Percentiles rank a stretch among this genome's conserved stretches.
These are phyloP conservation scores for Aspiorhynchus laticeps DNA, from an alignment of 2,113 vertebrate species.

Conservation along the genomic window DNA sequence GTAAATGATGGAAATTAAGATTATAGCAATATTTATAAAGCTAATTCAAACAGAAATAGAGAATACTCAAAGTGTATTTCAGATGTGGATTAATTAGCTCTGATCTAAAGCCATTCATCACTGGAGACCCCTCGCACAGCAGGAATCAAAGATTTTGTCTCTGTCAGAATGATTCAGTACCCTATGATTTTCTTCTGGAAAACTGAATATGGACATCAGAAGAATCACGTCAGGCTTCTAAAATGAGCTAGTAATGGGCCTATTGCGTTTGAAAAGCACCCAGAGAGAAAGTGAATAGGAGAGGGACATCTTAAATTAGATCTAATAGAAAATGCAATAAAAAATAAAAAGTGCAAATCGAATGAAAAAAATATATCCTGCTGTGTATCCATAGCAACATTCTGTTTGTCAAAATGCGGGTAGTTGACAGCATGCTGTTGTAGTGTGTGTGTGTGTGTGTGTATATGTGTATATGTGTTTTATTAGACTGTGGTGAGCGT, in stretches of 20 bases:
- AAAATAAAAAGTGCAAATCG: slow-evolving; percentile 22
- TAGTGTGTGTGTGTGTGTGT: background rate
- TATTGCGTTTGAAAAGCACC: slow-evolving; percentile 32
- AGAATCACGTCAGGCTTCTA: background rate
- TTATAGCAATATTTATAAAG: slow-evolving; percentile 31
- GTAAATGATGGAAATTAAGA: slow-evolving; percentile 16
- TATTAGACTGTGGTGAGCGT: background rate
- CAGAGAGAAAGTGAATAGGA: background rate
- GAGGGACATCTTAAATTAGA: slow-evolving; percentile 39
- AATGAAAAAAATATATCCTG: slow-evolving; percentile 17
- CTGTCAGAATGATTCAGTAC: slow-evolving; percentile 28
- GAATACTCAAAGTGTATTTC: slow-evolving; percentile 14
- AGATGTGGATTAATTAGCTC: slow-evolving; percentile 34
- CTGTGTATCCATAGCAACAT: slow-evolving; percentile 33
- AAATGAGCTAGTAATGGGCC: slow-evolving; percentile 25
- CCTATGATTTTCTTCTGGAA: background rate
- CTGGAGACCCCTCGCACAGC: slow-evolving; percentile 2
- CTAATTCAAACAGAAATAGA: slow-evolving; percentile 4
- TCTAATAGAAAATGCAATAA: slow-evolving; percentile 40
- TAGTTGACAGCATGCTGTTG: background rate
- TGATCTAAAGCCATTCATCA: slow-evolving; percentile 19
- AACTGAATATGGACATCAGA: slow-evolving; percentile 38
- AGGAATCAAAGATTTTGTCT: slow-evolving; percentile 32
- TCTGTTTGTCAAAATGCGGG: slow-evolving; percentile 9
- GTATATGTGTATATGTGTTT: background rate